Conservation (phyloP, 2,888 invertebrate genomes). For the Sipha maydis region DNA sequence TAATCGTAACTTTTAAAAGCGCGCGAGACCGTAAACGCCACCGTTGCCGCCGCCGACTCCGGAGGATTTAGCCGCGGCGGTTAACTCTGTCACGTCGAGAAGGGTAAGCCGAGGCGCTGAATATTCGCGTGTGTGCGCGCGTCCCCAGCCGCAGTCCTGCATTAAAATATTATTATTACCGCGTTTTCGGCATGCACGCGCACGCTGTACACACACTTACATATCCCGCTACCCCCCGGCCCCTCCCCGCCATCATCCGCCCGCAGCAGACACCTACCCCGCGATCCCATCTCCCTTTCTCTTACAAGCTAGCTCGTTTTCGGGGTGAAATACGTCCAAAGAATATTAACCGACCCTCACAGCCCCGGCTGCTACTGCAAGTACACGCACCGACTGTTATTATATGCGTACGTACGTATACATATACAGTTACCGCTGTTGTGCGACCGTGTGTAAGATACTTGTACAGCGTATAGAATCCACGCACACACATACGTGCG, state of each 20-base stretch:
- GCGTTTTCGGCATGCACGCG: slow-evolving; percentile 26
- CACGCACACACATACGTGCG: background rate
- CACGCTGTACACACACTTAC: background rate
- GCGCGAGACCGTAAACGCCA: slow-evolving; percentile 55
- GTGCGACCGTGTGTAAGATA: background rate
- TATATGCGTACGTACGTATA: background rate
- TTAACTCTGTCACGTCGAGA: slow-evolving; percentile 46
- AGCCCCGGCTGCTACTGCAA: background rate
- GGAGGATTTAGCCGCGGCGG: slow-evolving; percentile 44
- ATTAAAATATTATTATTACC: slow-evolving; percentile 58
- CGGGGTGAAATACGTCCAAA: slow-evolving; percentile 48
- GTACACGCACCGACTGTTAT: background rate
- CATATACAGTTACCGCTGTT: slow-evolving; percentile 15
- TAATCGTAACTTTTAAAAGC: slow-evolving; percentile 60
- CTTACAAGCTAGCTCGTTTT: slow-evolving; percentile 20
- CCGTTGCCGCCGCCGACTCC: background rate
- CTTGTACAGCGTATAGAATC: background rate
- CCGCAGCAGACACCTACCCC: background rate
- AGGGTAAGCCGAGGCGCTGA: background rate
- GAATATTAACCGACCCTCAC: slow-evolving; percentile 50
- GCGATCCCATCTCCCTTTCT: too few relatives aligned
- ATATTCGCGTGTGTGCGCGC: background rate
- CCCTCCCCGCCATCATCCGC: too few relatives aligned
- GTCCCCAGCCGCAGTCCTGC: slow-evolving; percentile 10
- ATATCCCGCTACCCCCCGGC: background rate